Evolutionary conservation across 2,113 vertebrate species (phyloP).

Genomic region (Onychostruthus taczanowskii): DNA sequence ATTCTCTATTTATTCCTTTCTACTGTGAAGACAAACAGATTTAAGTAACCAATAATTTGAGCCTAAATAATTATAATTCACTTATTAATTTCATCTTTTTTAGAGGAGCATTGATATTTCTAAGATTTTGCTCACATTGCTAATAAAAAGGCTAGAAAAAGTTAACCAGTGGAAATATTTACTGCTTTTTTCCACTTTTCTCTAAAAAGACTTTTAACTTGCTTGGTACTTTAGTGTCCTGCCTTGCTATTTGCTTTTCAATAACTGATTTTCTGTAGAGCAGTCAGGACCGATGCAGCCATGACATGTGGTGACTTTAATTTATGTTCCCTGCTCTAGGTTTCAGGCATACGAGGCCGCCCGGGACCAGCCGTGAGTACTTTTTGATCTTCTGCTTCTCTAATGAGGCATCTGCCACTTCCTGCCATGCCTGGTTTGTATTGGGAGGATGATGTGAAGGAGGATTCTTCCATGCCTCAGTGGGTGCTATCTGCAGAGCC

Average conservation of each 20-base stretch:
- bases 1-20: neutral
- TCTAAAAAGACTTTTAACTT: neutral
- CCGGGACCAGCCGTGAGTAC: slow-evolving; percentile 87
- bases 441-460: neutral
- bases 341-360: slow-evolving; percentile 89
- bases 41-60: neutral
- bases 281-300: neutral
- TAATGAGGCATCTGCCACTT: neutral
- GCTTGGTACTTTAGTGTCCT: neutral
- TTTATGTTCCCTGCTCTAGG: slow-evolving; percentile 57
- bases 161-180: neutral
- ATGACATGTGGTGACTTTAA: neutral
- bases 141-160: neutral
- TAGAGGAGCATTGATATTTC: neutral
- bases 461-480: fast-evolving
- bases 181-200: fast-evolving
- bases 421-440: neutral
- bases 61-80: neutral
- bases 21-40: neutral
- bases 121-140: neutral
- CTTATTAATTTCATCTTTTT: neutral
- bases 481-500: neutral
- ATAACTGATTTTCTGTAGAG: neutral
- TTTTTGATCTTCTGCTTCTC: neutral
- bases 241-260: neutral